phyloP scores from a whole-genome alignment of 2,797 vertebrate genomes.

The Mergus octosetaceus region DNA sequence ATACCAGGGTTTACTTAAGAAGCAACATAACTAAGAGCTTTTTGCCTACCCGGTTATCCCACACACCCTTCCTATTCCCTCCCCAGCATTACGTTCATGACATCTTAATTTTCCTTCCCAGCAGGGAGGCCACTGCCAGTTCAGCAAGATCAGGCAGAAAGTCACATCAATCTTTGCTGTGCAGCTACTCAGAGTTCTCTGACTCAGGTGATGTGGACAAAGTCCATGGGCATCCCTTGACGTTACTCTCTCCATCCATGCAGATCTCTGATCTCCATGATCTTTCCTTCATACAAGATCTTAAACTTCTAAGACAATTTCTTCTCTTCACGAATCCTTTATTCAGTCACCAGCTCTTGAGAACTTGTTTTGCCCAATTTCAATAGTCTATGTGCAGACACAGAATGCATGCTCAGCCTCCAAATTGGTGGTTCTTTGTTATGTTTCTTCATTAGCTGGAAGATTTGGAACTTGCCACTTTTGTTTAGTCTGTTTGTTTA shows the following conservation, averaged over 20 bases:
- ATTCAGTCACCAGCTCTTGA: background rate
- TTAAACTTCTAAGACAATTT: background rate
- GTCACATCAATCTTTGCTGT: fast-evolving
- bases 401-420: background rate
- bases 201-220: background rate
- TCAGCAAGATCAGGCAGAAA: background rate
- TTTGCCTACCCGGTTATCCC: background rate
- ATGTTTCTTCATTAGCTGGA: background rate
- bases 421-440: background rate
- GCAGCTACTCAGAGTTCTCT: background rate
- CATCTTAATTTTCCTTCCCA: background rate
- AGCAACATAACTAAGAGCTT: background rate
- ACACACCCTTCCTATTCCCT: no score
- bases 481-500: background rate
- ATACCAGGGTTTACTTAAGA: background rate
- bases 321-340: background rate
- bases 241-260: background rate
- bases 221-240: background rate
- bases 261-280: background rate
- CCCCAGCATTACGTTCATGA: background rate
- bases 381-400: background rate
- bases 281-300: background rate
- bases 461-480: background rate
- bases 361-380: background rate
- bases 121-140: background rate